A percentile compares a stretch with the other conserved stretches of the same genome.
phyloP scores from a whole-genome alignment of 2,113 vertebrate species.

The Pelusios castaneus region DNA sequence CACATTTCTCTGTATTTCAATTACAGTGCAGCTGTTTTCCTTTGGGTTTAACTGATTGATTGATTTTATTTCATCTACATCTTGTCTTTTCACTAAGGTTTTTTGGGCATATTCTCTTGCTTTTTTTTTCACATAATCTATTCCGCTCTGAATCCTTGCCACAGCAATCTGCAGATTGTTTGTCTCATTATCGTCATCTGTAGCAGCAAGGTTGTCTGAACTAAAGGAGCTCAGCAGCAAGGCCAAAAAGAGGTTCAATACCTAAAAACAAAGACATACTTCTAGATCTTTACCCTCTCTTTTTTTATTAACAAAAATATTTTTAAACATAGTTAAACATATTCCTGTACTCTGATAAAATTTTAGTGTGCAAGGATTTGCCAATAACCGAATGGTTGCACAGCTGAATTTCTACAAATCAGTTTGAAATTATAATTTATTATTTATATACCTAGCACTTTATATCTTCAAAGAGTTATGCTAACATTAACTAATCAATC shows the following conservation, averaged over 20 bases:
- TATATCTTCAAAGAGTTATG: neutral
- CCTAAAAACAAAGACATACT: conserved; percentile 71
- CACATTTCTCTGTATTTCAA: conserved; percentile 82
- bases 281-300: neutral
- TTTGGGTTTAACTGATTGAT: conserved; percentile 78
- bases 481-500: neutral
- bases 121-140: conserved; percentile 80
- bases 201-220: conserved; percentile 89
- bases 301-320: neutral
- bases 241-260: conserved; percentile 96
- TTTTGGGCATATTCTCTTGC: conserved; percentile 78
- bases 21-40: conserved; percentile 75
- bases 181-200: conserved; percentile 87
- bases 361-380: neutral
- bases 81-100: conserved; percentile 72
- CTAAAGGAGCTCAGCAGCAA: conserved; percentile 97
- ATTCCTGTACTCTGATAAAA: neutral
- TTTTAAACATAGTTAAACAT: neutral
- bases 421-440: neutral
- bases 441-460: neutral
- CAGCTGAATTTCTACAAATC: neutral
- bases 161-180: conserved; percentile 94
- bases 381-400: neutral
- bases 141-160: conserved; percentile 85
- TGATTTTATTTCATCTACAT: conserved; percentile 73